These are phyloP conservation scores for Drosophila falleni DNA, from an alignment of 2,888 invertebrate species.

Conservation along the genomic window DNA sequence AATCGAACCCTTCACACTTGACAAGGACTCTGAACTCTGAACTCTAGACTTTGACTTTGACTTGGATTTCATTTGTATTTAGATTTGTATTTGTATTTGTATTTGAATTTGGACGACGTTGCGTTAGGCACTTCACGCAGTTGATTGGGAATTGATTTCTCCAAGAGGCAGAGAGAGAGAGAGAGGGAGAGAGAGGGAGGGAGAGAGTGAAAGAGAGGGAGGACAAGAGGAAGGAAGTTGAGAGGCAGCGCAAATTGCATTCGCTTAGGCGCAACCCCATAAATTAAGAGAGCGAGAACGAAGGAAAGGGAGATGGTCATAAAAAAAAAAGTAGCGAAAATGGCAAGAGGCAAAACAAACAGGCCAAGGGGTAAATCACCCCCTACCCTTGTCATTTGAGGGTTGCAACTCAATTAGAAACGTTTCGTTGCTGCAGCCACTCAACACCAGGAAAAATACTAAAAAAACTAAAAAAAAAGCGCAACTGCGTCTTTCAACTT, in stretches of 20 bases:
- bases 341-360: slow-evolving; percentile 77
- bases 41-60: slow-evolving; percentile 15
- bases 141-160: slow-evolving; percentile 9
- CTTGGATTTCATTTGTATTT: slow-evolving; percentile 17
- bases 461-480: slow-evolving; percentile 1
- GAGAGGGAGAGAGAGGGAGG: not conserved
- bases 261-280: slow-evolving; percentile 80
- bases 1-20: slow-evolving; percentile 64
- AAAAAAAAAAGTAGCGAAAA: slow-evolving; percentile 63
- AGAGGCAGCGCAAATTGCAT: slow-evolving; percentile 71
- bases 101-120: slow-evolving; percentile 28
- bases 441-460: slow-evolving; percentile 29
- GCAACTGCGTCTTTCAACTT: slow-evolving; percentile 23
- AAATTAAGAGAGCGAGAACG: slow-evolving; percentile 60
- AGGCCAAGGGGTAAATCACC: slow-evolving; percentile 31
- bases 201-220: too few relatives aligned
- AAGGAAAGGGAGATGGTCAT: slow-evolving; percentile 49
- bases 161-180: not conserved
- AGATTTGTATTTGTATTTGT: not conserved
- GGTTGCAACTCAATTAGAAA: slow-evolving; percentile 74
- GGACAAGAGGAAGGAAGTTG: slow-evolving; percentile 15
- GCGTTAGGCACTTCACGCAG: slow-evolving; percentile 66
- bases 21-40: slow-evolving; percentile 35
- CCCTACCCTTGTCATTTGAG: slow-evolving; percentile 14
- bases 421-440: slow-evolving; percentile 63